phyloP scores from a whole-genome alignment of 2,113 vertebrate genomes.

The Stegostoma tigrinum region DNA sequence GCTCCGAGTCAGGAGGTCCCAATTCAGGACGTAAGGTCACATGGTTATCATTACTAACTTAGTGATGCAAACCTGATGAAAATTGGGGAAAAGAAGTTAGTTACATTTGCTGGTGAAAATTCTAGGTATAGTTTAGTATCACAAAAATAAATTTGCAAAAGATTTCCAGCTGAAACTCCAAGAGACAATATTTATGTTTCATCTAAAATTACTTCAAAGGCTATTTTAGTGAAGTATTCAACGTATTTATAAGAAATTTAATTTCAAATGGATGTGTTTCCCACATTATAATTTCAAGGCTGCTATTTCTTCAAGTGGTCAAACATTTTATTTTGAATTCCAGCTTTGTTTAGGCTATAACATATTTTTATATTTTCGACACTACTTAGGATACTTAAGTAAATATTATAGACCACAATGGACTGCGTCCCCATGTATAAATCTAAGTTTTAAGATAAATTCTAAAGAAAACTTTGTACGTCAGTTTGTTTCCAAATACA shows the following conservation, averaged over 20 bases:
- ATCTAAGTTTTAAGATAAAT: neutral
- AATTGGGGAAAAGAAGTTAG: neutral
- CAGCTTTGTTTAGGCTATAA: neutral
- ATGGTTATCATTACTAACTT: no score
- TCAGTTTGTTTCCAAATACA: neutral
- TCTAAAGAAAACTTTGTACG: neutral
- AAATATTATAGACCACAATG: slow-evolving; percentile 2
- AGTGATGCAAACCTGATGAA: neutral
- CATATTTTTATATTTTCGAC: neutral
- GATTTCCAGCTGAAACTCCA: neutral
- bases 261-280: neutral
- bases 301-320: neutral
- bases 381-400: neutral
- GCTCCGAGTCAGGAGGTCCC: no score
- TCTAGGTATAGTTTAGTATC: neutral
- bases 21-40: no score
- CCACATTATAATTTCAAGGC: neutral
- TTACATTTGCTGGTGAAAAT: neutral
- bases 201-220: neutral
- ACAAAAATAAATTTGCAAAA: neutral
- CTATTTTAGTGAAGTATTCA: neutral
- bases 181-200: neutral
- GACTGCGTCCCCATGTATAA: neutral
- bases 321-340: neutral
- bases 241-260: neutral